Evolutionary conservation across 2,888 invertebrate species (phyloP).

Genomic region (Microctonus aethiopoides): DNA sequence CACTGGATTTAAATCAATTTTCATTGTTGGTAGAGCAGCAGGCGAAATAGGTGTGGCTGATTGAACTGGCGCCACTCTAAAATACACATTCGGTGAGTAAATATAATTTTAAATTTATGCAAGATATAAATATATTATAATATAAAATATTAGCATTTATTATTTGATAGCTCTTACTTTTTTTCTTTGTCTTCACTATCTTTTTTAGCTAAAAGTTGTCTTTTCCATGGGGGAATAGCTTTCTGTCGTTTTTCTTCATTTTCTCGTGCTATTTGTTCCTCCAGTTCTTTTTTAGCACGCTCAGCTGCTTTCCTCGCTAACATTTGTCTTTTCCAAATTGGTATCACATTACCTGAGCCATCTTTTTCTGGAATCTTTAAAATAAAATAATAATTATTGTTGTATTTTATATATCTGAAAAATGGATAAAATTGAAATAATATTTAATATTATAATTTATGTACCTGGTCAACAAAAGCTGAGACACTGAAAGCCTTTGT

Average conservation of each 20-base stretch:
- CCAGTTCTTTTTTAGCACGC: constrained; percentile 89
- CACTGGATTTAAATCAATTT: constrained; percentile 46
- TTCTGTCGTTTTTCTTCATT: constrained; percentile 87
- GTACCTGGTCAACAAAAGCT: constrained; percentile 91
- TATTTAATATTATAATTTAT: background rate
- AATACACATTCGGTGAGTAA: too few relatives aligned
- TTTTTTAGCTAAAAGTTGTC: constrained; percentile 85
- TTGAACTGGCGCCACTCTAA: constrained; percentile 38
- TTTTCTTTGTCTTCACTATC: constrained; percentile 80
- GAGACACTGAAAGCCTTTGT: constrained; percentile 85
- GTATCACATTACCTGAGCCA: constrained; percentile 87
- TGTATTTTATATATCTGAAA: background rate
- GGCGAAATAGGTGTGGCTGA: constrained; percentile 32
- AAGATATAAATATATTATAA: background rate
- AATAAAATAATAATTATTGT: constrained; percentile 43
- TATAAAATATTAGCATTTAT: too few relatives aligned
- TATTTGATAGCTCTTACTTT: constrained; percentile 70
- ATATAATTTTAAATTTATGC: background rate
- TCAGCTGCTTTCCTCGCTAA: constrained; percentile 94
- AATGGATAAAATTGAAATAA: background rate
- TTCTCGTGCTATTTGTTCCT: constrained; percentile 85
- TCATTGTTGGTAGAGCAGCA: constrained; percentile 39
- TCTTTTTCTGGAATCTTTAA: constrained; percentile 89
- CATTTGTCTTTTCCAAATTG: constrained; percentile 96
- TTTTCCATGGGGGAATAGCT: constrained; percentile 93